Base-by-base conservation (phyloP, 2,797 vertebrate species). In the Esox masquinongy region DNA sequence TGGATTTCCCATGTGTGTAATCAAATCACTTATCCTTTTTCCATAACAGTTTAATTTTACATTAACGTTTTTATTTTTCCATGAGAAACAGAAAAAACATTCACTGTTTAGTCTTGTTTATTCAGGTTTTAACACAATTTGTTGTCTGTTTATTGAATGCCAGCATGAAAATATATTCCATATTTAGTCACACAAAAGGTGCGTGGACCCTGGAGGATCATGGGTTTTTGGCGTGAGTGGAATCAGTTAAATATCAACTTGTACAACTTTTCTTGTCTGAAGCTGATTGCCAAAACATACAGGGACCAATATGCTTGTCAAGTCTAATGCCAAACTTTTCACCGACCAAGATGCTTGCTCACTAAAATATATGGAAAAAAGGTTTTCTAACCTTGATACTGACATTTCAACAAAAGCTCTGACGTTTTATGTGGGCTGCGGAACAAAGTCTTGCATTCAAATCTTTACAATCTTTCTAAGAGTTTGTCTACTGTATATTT, bases 91-190 rank as follows among this genome's bases (percentile, higher is more conserved):
- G n/a, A n/a, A n/a, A 70, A 66, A 80, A 67, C 15, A 31, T 51
- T 74, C 70, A 29, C 78, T 69, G 51, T 56, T 78, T 79, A 26
- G 70, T 73, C 24, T 64, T 81, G 11, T 81, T 77, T 53, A 56
- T 31, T 39, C 26, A n/a, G 34, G 31, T 15, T 9, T 39, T 39
- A 39, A 39, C 36, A 80, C 67, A 76, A 43, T 67, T 67, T 47
- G 63, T 69, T 31, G 73, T 82, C 75, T 82, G 29, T 68, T 4
- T 26, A 75, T 43, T 77, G 64, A 86, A 79, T 70, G 73, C 77
- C 76, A 83, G 82, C 74, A 78, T 77, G 67, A 29, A 78, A 80
- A 80, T 79, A 74, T 77, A 79, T 79, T 53, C 49, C 49, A 17
- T 43, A 24, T 59, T 15, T 73, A 77, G 71, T 19, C 17, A 74